Evolutionary conservation across 2,113 vertebrate species (phyloP).

Genomic region (Sterrhoptilus dennistouni): DNA sequence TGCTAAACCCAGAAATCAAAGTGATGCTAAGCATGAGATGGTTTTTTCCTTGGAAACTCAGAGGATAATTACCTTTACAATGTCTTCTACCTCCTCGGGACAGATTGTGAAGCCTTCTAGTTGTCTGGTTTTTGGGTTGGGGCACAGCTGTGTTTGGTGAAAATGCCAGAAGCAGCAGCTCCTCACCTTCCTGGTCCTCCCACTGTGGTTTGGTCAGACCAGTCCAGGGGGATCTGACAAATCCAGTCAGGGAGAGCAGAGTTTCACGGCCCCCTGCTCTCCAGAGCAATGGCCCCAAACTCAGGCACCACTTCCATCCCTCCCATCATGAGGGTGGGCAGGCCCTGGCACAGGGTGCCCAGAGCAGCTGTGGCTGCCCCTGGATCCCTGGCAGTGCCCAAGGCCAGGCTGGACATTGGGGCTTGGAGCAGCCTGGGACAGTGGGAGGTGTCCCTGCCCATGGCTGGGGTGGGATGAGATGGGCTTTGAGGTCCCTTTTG

Average conservation of each 20-base stretch:
- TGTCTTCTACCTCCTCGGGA: neutral
- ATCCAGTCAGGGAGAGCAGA: neutral
- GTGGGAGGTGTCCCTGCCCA: neutral
- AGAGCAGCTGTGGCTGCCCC: neutral
- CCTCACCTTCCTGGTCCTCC: neutral
- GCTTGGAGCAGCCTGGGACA: neutral
- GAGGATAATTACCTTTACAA: neutral
- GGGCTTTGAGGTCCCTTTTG: fast-evolving
- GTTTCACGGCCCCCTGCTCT: no score
- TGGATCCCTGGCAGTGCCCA: neutral
- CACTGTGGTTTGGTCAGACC: neutral
- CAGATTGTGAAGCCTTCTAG: neutral
- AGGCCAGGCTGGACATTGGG: neutral
- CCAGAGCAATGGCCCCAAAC: neutral
- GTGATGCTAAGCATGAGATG: neutral
- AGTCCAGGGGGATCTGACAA: neutral
- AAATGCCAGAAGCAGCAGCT: neutral
- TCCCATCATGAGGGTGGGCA: neutral
- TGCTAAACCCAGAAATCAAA: neutral
- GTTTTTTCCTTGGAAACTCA: neutral
- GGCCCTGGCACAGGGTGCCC: neutral
- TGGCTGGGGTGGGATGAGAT: fast-evolving
- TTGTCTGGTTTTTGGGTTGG: neutral
- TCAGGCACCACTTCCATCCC: neutral
- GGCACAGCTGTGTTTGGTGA: neutral